Conservation (phyloP, 2,113 vertebrate genomes). For the Ictalurus furcatus region DNA sequence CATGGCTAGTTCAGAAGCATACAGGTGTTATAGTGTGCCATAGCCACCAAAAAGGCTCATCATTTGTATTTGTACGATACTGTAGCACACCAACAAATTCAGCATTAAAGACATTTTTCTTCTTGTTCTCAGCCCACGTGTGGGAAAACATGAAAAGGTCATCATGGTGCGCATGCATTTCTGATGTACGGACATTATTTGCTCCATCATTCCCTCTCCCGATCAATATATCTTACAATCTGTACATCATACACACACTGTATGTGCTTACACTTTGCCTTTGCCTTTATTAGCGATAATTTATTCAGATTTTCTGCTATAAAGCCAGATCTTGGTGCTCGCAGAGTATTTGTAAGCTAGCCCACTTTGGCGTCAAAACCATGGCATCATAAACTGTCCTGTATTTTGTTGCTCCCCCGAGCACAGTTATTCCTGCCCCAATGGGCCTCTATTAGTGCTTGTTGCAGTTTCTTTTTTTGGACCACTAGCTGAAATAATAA, state of each 20-base stretch:
- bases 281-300: not conserved
- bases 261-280: not conserved
- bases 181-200: not conserved
- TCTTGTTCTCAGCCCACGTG: not conserved
- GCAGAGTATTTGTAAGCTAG: not conserved
- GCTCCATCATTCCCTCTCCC: not conserved
- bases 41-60: not conserved
- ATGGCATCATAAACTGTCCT: not conserved
- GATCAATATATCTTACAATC: not conserved
- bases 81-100: not conserved
- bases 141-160: no score
- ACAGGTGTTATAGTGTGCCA: not conserved
- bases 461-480: not conserved
- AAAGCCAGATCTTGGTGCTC: not conserved
- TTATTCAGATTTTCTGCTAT: not conserved
- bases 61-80: not conserved
- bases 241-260: not conserved
- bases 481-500: not conserved
- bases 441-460: not conserved
- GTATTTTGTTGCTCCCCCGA: not conserved
- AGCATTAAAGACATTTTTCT: not conserved
- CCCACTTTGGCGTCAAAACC: not conserved
- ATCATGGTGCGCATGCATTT: not conserved
- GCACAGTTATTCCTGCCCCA: not conserved
- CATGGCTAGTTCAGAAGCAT: not conserved